These are phyloP conservation scores for Danaus melanippus DNA, from an alignment of 1,140 invertebrate species.

Conservation along the genomic window DNA sequence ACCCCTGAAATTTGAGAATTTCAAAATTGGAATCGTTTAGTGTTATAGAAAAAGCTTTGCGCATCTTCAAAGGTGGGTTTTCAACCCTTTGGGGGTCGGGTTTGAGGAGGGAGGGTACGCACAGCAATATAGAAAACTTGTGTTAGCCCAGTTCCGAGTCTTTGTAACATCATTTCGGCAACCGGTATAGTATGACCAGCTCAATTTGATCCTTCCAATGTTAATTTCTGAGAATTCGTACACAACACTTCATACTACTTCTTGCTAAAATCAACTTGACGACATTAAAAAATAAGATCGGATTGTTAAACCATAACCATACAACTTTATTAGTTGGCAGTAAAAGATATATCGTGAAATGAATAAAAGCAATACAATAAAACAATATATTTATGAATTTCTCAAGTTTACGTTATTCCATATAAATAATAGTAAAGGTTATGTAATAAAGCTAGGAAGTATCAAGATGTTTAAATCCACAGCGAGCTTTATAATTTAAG, in stretches of 20 bases:
- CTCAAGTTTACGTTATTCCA: no score
- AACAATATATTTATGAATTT: no score
- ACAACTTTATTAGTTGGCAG: no score
- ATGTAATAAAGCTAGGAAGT: slow-evolving; percentile 24
- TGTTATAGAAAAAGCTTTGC: slow-evolving; percentile 67
- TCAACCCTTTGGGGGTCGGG: slow-evolving; percentile 48
- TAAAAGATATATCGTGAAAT: no score
- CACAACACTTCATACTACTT: no score
- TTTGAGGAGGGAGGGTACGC: slow-evolving; percentile 39
- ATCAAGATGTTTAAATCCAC: slow-evolving; percentile 42
- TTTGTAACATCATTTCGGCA: slow-evolving; percentile 71
- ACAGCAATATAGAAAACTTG: slow-evolving; percentile 71
- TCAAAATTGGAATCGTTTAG: slow-evolving; percentile 69
- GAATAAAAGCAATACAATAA: no score
- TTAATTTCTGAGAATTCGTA: not conserved
- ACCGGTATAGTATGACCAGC: slow-evolving; percentile 29
- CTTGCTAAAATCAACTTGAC: no score
- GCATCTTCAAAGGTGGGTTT: slow-evolving; percentile 65
- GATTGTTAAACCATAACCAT: no score
- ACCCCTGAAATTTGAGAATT: slow-evolving; percentile 64
- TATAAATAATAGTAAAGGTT: no score
- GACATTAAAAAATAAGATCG: no score
- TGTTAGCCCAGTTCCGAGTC: slow-evolving; percentile 69
- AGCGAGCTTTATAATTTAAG: slow-evolving; percentile 68
- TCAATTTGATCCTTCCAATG: slow-evolving; percentile 32